Percentiles rank a stretch among this genome's conserved stretches.
Evolutionary conservation across 2,888 invertebrate species (phyloP).

Genomic region (Heliconius ismenius): DNA sequence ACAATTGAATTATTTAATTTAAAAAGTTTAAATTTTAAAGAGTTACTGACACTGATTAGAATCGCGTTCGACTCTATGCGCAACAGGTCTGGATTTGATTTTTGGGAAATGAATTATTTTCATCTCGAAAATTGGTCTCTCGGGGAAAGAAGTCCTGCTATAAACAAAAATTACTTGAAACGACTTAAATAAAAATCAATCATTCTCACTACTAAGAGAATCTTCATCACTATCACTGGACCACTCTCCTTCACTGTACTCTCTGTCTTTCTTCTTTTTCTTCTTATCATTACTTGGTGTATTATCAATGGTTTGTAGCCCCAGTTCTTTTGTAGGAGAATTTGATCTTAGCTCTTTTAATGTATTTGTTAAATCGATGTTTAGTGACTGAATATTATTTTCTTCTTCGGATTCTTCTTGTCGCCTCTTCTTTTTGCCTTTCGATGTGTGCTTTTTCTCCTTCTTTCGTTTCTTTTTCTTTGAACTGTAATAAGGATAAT

Average conservation of each 20-base stretch:
- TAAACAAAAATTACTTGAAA: background rate
- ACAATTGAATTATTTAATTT: too few species aligned
- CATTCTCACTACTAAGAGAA: slow-evolving; percentile 52
- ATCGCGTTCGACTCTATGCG: background rate
- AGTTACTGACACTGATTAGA: too few species aligned
- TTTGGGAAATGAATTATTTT: background rate
- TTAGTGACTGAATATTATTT: slow-evolving; percentile 52
- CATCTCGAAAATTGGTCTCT: background rate
- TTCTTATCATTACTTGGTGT: slow-evolving; percentile 44
- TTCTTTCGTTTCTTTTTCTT: slow-evolving; percentile 69
- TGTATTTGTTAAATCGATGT: slow-evolving; percentile 66
- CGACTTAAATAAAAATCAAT: background rate
- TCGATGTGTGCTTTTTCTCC: slow-evolving; percentile 65
- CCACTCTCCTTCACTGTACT: slow-evolving; percentile 78
- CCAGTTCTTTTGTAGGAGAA: slow-evolving; percentile 67
- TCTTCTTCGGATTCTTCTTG: slow-evolving; percentile 40
- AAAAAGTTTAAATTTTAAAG: too few species aligned
- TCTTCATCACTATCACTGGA: slow-evolving; percentile 70
- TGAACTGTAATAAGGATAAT: slow-evolving; percentile 50
- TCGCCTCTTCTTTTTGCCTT: slow-evolving; percentile 60
- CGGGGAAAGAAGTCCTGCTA: background rate
- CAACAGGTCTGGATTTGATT: background rate
- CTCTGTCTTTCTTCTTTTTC: slow-evolving; percentile 56
- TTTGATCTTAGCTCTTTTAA: slow-evolving; percentile 65
- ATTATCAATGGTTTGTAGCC: slow-evolving; percentile 50